Conservation (phyloP, 1,140 invertebrate genomes). For the Heliothis subflexa region DNA sequence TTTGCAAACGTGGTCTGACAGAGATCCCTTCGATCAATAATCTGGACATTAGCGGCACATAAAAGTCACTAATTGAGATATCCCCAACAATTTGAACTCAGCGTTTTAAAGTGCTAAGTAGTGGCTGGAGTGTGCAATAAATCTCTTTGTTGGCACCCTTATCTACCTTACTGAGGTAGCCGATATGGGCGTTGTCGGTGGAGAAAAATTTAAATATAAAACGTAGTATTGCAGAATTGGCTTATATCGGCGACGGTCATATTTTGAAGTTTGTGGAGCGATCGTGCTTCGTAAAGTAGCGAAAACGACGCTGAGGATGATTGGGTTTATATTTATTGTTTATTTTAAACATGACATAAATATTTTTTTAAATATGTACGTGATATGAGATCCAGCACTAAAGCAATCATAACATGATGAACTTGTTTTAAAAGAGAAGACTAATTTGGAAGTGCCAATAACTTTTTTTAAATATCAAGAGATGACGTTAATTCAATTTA, state of each 20-base stretch:
- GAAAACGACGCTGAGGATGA: background rate
- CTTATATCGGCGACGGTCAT: slow-evolving; percentile 35
- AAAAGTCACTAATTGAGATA: slow-evolving; percentile 79
- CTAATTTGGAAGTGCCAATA: slow-evolving; percentile 8
- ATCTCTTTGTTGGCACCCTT: slow-evolving; percentile 76
- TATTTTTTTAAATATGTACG: background rate
- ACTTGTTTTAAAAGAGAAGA: background rate
- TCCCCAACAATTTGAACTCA: slow-evolving; percentile 65
- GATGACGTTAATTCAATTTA: slow-evolving; percentile 32
- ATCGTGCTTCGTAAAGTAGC: background rate
- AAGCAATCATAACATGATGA: too few relatives aligned
- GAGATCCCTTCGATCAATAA: slow-evolving; percentile 37
- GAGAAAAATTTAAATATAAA: slow-evolving; percentile 79
- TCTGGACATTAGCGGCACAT: slow-evolving; percentile 66
- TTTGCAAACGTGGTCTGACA: slow-evolving; percentile 1
- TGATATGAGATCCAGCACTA: too few relatives aligned
- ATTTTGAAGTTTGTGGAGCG: slow-evolving; percentile 41
- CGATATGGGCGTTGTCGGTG: slow-evolving; percentile 74
- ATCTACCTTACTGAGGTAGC: slow-evolving; percentile 77
- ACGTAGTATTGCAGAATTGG: slow-evolving; percentile 63
- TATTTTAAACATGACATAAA: background rate
- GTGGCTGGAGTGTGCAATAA: slow-evolving; percentile 74
- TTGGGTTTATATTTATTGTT: background rate
- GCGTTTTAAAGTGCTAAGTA: slow-evolving; percentile 68
- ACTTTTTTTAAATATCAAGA: background rate